Evolutionary conservation across 1,140 invertebrate genomes (phyloP).

Genomic region (Mya arenaria): DNA sequence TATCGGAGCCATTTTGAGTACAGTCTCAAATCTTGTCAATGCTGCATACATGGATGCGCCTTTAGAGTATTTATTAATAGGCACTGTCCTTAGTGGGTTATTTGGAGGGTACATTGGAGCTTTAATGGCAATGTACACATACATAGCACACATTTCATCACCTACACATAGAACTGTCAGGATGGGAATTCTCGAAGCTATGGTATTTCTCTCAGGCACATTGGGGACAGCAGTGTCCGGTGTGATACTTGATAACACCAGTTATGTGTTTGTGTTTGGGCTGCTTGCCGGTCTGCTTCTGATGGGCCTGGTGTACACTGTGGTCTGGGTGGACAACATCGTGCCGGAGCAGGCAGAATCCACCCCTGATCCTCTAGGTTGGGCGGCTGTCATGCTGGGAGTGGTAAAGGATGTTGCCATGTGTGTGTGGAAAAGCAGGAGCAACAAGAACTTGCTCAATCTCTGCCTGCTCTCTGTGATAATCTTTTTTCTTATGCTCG

Average conservation of each 20-base stretch:
- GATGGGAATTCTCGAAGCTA: conserved; percentile 90
- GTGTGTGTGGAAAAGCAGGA: conserved; percentile 75
- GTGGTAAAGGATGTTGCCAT: conserved; percentile 66
- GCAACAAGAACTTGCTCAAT: conserved; percentile 67
- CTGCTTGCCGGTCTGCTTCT: conserved; percentile 74
- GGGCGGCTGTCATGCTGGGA: neutral
- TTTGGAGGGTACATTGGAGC: conserved; percentile 93
- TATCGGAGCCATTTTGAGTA: conserved; percentile 89
- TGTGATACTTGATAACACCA: conserved; percentile 76
- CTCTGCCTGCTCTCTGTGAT: conserved; percentile 75
- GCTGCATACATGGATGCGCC: conserved; percentile 82
- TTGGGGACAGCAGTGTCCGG: conserved; percentile 81
- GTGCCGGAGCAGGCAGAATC: conserved; percentile 3
- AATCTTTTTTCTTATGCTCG: conserved; percentile 58
- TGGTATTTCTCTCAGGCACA: conserved; percentile 82
- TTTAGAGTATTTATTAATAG: conserved; percentile 78
- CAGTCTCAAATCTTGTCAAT: conserved; percentile 89
- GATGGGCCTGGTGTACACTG: conserved; percentile 78
- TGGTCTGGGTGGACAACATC: conserved; percentile 76
- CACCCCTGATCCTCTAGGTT: neutral
- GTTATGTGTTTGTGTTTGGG: conserved; percentile 75
- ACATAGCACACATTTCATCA: conserved; percentile 92
- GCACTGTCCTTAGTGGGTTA: conserved; percentile 82
- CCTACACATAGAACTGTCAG: conserved; percentile 90
- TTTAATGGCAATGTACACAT: conserved; percentile 95